A percentile compares a stretch with the other conserved stretches of the same genome.
Conservation (phyloP, 2,797 vertebrate species). For the Momotus momota region DNA sequence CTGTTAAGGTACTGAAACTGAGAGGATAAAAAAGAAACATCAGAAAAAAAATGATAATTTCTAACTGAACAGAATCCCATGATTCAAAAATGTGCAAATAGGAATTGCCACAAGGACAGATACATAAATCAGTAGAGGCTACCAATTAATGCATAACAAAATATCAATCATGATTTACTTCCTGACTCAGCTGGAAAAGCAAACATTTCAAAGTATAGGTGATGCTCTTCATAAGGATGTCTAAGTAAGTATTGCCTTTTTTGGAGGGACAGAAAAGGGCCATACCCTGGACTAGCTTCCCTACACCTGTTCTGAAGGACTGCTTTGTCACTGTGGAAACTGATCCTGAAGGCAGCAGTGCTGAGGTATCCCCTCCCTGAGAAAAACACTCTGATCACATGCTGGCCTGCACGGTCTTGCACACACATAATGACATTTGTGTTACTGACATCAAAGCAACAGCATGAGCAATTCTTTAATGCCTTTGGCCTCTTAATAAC, state of each 20-base stretch:
- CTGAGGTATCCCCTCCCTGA: neutral
- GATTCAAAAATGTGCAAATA: neutral
- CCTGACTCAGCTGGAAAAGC: neutral
- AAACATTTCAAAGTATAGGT: neutral
- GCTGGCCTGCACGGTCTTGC: neutral
- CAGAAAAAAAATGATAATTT: neutral
- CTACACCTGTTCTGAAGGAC: neutral
- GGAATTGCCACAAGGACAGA: neutral
- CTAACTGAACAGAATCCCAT: neutral
- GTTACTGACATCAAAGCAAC: neutral
- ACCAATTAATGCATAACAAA: neutral
- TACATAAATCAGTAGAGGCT: neutral
- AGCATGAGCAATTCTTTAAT: neutral
- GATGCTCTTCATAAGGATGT: neutral
- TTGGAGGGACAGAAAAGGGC: neutral
- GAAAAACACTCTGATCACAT: neutral
- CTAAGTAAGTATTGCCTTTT: neutral
- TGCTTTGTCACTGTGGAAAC: neutral
- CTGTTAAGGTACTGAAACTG: neutral
- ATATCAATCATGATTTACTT: neutral
- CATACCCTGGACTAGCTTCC: neutral
- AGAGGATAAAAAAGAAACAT: neutral
- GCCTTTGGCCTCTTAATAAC: neutral
- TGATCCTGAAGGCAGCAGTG: accelerated
- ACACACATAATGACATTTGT: neutral